Conservation (phyloP, 2,888 invertebrate genomes). For the Criorhina ranunculi region DNA sequence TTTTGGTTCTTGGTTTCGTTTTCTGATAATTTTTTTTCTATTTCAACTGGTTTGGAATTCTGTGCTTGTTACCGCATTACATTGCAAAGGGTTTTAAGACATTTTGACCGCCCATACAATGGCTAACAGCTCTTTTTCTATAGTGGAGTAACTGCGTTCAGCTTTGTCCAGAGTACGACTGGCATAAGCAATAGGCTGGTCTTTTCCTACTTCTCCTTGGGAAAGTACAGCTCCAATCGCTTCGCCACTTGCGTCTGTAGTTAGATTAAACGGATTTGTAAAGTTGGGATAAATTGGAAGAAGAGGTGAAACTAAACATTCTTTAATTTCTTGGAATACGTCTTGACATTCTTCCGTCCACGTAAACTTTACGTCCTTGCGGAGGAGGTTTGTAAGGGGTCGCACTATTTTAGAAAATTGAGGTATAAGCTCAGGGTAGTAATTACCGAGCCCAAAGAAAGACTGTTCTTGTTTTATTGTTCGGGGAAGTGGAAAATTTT, state of each 20-base stretch:
- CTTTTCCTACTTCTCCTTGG: background rate
- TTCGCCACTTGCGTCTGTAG: background rate
- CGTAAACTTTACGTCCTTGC: constrained; percentile 2
- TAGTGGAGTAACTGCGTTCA: constrained; percentile 81
- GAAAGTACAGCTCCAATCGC: background rate
- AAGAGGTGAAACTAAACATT: background rate
- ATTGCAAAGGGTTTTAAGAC: no score
- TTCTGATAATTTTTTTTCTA: no score
- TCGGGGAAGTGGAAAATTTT: background rate
- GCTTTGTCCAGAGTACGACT: constrained; percentile 77
- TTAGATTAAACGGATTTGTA: background rate
- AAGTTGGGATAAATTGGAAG: background rate
- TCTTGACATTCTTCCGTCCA: background rate
- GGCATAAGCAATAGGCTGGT: constrained; percentile 31
- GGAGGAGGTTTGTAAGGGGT: constrained; percentile 2
- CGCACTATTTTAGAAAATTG: constrained; percentile 34
- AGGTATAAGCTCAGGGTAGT: constrained; percentile 43
- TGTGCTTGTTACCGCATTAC: no score
- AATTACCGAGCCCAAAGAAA: constrained; percentile 37
- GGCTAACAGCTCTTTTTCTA: constrained; percentile 76
- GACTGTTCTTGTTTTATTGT: constrained; percentile 25
- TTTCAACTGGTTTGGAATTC: no score
- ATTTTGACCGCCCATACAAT: constrained; percentile 25
- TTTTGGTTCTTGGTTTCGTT: no score
- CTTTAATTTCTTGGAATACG: constrained; percentile 4